A percentile compares a stretch with the other conserved stretches of the same genome.
Conservation (phyloP, 1,140 invertebrate genomes). For the Nomia melanderi region DNA sequence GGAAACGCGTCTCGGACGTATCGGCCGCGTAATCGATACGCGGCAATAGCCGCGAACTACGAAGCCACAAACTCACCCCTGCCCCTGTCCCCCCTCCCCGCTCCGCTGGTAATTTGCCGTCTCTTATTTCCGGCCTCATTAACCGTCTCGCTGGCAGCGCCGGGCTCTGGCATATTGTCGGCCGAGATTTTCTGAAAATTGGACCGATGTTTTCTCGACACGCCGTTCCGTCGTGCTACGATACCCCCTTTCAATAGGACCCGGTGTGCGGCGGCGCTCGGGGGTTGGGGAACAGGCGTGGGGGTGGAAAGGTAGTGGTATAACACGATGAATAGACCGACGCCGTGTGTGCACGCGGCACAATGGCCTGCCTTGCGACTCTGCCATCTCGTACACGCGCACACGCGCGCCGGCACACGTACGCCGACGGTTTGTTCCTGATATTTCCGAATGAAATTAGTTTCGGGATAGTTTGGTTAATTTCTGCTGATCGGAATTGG, state of each 20-base stretch:
- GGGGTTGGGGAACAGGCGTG: too few relatives aligned
- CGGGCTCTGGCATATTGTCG: neutral
- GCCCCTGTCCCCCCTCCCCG: too few relatives aligned
- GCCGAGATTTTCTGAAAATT: conserved; percentile 36
- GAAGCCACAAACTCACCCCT: neutral
- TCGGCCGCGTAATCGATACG: conserved; percentile 40
- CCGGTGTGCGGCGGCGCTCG: too few relatives aligned
- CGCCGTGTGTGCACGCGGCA: neutral
- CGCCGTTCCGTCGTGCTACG: neutral
- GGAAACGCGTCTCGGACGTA: conserved; percentile 9
- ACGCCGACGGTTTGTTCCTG: too few relatives aligned
- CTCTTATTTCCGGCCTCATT: conserved; percentile 48
- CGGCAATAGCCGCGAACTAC: conserved; percentile 26
- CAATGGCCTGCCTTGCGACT: neutral
- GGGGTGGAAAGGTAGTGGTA: neutral
- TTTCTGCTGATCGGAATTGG: conserved; percentile 10
- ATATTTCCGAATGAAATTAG: conserved; percentile 27
- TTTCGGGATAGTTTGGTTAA: conserved; percentile 10
- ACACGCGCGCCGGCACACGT: neutral
- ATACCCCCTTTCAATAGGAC: conserved; percentile 17
- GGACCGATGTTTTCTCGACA: conserved; percentile 28
- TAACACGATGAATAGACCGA: conserved; percentile 24
- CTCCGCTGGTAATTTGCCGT: conserved; percentile 47
- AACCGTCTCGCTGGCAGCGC: neutral
- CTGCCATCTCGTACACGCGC: too few relatives aligned